These are phyloP conservation scores for Melitaea athalia DNA, from an alignment of 2,888 invertebrate species.

Conservation along the genomic window DNA sequence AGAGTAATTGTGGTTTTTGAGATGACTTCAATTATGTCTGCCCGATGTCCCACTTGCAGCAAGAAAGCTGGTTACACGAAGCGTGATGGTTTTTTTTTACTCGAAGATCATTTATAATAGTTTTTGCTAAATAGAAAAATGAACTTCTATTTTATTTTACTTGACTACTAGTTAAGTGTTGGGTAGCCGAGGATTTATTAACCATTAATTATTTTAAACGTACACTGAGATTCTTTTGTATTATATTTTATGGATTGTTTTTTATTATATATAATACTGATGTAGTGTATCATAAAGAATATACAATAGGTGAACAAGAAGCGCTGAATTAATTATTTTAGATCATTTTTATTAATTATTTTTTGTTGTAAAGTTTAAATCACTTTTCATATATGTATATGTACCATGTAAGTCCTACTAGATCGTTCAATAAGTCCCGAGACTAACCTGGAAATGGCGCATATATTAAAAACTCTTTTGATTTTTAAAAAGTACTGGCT, in stretches of 20 bases:
- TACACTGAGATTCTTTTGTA: conserved; percentile 18
- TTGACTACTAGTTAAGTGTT: conserved; percentile 32
- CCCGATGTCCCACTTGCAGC: conserved; percentile 52
- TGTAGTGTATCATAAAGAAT: not conserved
- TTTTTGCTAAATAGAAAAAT: conserved; percentile 44
- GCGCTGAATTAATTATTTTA: no score
- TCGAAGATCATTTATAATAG: conserved; percentile 42
- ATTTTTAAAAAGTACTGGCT: no score
- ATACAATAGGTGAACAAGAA: not conserved
- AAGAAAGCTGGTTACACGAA: conserved; percentile 60
- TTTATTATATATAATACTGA: not conserved
- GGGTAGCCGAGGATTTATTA: conserved; percentile 33
- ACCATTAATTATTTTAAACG: conserved; percentile 36
- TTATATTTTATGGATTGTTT: conserved; percentile 18
- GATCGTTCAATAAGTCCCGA: no score
- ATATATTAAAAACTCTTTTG: no score
- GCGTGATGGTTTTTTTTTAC: conserved; percentile 54
- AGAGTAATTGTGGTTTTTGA: conserved; percentile 55
- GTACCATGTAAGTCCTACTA: no score
- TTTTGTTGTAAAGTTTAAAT: no score
- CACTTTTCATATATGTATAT: no score
- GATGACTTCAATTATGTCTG: conserved; percentile 67
- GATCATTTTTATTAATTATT: no score
- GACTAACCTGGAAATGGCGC: no score
- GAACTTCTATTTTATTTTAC: conserved; percentile 30